Evolutionary conservation across 2,888 invertebrate species (phyloP).

Genomic region (Buathra laborator): DNA sequence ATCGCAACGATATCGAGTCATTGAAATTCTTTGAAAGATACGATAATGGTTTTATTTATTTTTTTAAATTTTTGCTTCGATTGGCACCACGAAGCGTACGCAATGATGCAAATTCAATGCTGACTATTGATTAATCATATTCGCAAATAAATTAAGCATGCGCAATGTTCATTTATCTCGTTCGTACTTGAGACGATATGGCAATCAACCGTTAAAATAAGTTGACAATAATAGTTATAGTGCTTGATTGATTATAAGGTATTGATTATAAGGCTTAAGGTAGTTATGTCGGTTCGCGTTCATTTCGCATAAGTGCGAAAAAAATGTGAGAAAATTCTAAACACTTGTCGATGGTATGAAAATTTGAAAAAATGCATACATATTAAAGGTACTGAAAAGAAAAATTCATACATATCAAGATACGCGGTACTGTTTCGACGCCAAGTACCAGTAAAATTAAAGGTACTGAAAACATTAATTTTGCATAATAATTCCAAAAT

Average conservation of each 20-base stretch:
- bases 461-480: too few relatives aligned
- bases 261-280: background rate
- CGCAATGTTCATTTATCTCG: constrained; percentile 40
- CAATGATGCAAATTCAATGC: constrained; percentile 8
- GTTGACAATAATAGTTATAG: constrained; percentile 22
- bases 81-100: constrained; percentile 31
- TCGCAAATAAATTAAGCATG: background rate
- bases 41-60: background rate
- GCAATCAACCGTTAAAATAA: constrained; percentile 46
- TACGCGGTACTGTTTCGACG: too few relatives aligned
- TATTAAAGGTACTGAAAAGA: too few relatives aligned
- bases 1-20: background rate
- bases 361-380: too few relatives aligned
- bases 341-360: too few relatives aligned
- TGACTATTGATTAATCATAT: background rate
- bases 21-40: constrained; percentile 7
- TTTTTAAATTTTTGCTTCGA: constrained; percentile 29
- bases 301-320: too few relatives aligned
- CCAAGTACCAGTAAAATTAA: too few relatives aligned
- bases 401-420: too few relatives aligned
- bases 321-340: too few relatives aligned
- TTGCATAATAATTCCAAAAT: too few relatives aligned
- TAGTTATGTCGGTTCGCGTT: too few relatives aligned
- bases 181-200: constrained; percentile 55
- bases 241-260: background rate